Evolutionary conservation across 2,797 vertebrate species (phyloP).

Genomic region (Lates japonicus): DNA sequence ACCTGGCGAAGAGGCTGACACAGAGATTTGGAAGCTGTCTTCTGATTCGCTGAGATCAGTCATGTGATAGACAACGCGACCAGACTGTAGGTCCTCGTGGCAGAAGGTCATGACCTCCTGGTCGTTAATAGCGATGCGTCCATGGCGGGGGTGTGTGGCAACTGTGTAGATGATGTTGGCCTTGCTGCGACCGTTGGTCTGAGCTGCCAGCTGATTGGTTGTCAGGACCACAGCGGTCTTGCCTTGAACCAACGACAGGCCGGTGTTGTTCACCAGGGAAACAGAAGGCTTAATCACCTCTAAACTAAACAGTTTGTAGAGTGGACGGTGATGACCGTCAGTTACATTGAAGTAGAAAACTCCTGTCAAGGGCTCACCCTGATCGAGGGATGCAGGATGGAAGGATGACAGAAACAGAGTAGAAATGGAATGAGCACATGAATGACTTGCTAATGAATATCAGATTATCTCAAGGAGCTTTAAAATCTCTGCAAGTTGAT

Average conservation of each 20-base stretch:
- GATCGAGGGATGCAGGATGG: background rate
- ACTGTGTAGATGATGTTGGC: constrained; percentile 88
- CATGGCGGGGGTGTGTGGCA: constrained; percentile 86
- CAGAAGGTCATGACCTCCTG: constrained; percentile 85
- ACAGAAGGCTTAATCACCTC: constrained; percentile 89
- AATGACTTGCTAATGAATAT: background rate
- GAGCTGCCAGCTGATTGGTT: constrained; percentile 87
- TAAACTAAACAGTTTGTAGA: constrained; percentile 92
- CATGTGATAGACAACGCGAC: constrained; percentile 89
- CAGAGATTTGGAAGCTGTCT: constrained; percentile 88
- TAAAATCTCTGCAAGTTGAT: background rate
- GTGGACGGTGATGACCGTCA: constrained; percentile 90
- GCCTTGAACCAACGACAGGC: constrained; percentile 88
- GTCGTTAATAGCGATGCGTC: constrained; percentile 87
- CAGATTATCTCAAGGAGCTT: background rate
- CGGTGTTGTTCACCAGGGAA: constrained; percentile 89
- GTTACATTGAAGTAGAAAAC: constrained; percentile 94
- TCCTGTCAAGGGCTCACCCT: constrained; percentile 89
- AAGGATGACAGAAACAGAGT: background rate
- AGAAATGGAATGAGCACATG: background rate
- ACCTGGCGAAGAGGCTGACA: constrained; percentile 84
- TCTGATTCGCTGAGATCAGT: constrained; percentile 86
- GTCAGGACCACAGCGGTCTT: constrained; percentile 85
- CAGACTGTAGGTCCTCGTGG: constrained; percentile 87
- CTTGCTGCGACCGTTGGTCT: constrained; percentile 88